Evolutionary conservation across 2,113 vertebrate species (phyloP).

Genomic region (Eupsittula cactorum): DNA sequence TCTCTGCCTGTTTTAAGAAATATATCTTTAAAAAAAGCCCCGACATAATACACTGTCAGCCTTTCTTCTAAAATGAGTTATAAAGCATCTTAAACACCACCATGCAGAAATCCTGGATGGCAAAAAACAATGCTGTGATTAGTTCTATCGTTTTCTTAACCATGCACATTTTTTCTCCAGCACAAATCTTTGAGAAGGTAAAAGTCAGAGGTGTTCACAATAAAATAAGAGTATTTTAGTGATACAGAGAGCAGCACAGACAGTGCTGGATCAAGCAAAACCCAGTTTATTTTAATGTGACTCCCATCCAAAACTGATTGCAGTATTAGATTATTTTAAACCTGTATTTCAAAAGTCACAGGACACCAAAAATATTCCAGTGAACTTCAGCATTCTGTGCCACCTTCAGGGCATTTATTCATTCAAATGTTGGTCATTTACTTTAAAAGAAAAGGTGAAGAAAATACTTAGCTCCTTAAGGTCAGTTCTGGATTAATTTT

Average conservation of each 20-base stretch:
- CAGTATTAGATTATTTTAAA: not conserved
- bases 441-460: not conserved
- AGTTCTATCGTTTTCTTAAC: not conserved
- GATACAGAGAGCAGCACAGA: not conserved
- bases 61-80: not conserved
- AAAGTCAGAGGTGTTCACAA: not conserved
- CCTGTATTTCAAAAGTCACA: not conserved
- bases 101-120: not conserved
- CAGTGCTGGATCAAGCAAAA: not conserved
- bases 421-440: not conserved
- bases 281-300: not conserved
- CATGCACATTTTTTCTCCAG: fast-evolving
- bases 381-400: not conserved
- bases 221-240: not conserved
- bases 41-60: not conserved
- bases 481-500: not conserved
- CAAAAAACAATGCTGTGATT: not conserved
- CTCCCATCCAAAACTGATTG: not conserved
- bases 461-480: not conserved
- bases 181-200: not conserved
- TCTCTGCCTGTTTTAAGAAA: not conserved
- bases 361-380: not conserved
- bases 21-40: not conserved
- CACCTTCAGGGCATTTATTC: not conserved
- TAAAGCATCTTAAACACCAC: not conserved